Percentiles rank a stretch among this genome's conserved stretches.
Evolutionary conservation across 1,140 invertebrate species (phyloP).

Genomic region (Zaprionus camerounensis): DNA sequence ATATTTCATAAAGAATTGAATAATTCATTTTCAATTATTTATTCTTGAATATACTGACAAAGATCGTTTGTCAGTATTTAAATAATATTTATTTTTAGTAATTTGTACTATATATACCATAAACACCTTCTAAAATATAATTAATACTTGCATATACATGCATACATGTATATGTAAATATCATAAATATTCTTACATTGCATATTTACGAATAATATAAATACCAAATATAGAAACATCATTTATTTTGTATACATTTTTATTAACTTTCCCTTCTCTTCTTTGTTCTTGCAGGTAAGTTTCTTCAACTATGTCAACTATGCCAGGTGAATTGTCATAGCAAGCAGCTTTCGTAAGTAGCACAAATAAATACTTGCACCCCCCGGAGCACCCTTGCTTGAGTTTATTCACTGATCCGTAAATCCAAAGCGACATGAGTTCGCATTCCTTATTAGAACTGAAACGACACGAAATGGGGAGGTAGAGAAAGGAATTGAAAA

Average conservation of each 20-base stretch:
- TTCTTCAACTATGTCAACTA: neutral
- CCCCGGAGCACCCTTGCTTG: neutral
- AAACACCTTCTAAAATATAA: too few species aligned
- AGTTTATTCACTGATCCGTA: constrained; percentile 21
- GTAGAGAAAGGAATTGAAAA: neutral
- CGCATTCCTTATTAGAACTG: constrained; percentile 50
- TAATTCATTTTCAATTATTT: too few species aligned
- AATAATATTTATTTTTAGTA: too few species aligned
- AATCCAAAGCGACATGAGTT: constrained; percentile 39
- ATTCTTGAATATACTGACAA: too few species aligned
- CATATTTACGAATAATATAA: too few species aligned
- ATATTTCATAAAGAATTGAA: too few species aligned
- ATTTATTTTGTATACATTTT: neutral
- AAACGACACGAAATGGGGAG: constrained; percentile 8
- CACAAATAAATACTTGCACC: constrained; percentile 34
- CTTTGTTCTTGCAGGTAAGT: constrained; percentile 12
- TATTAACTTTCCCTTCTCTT: neutral
- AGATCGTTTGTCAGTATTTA: too few species aligned
- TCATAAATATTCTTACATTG: too few species aligned
- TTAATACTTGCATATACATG: too few species aligned
- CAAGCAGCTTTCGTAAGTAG: constrained; percentile 56
- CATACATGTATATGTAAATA: too few species aligned
- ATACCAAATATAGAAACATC: too few species aligned
- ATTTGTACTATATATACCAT: too few species aligned
- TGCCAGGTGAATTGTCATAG: constrained; percentile 6